Conservation (phyloP, 1,140 invertebrate species). For the Leguminivora glycinivorella region DNA sequence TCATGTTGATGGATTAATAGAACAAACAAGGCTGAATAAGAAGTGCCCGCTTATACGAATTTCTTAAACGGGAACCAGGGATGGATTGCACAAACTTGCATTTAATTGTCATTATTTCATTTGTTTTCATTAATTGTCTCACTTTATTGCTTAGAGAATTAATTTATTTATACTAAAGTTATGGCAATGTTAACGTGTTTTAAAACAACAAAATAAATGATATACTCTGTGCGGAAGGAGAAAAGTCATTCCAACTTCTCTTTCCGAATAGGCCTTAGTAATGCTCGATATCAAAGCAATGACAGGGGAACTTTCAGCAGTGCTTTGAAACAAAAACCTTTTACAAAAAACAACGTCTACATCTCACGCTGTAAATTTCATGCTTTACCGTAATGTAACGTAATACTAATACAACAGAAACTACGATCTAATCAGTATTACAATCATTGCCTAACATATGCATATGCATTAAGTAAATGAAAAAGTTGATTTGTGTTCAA, state of each 20-base stretch:
- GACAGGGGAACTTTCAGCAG: not conserved
- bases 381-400: not conserved
- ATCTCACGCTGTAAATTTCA: too few species aligned
- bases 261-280: too few species aligned
- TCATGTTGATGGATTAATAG: too few species aligned
- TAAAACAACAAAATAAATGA: not conserved
- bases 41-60: not conserved
- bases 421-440: not conserved
- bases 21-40: too few species aligned
- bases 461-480: not conserved
- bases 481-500: not conserved
- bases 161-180: not conserved
- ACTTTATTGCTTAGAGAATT: constrained; percentile 1
- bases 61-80: not conserved
- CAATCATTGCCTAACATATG: not conserved
- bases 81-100: constrained; percentile 2
- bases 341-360: not conserved
- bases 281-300: too few species aligned
- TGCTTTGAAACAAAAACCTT: too few species aligned
- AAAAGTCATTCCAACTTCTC: too few species aligned
- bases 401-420: not conserved
- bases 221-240: too few species aligned
- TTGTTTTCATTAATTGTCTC: not conserved
- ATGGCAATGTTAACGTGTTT: not conserved
- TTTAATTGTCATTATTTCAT: not conserved